phyloP scores from a whole-genome alignment of 2,113 vertebrate genomes.

The Megaceryle torquata region DNA sequence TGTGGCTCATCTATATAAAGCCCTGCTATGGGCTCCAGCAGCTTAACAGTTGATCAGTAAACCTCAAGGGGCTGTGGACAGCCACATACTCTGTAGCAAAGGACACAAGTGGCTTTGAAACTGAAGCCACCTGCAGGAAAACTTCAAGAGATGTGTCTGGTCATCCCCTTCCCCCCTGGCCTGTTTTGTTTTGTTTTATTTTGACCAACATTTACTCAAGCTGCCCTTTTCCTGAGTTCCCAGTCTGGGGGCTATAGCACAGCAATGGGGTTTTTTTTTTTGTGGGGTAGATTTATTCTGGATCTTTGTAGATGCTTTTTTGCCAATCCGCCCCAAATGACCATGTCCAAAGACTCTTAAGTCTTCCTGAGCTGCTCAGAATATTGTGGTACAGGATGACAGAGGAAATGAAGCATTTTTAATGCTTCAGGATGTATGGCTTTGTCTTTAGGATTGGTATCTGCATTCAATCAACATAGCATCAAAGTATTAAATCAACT shows the following conservation, averaged over 20 bases:
- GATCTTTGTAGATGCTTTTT: not conserved
- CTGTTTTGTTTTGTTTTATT: not conserved
- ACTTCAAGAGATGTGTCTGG: not conserved
- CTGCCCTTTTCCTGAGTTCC: not conserved
- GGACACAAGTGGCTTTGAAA: not conserved
- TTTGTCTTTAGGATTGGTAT: not conserved
- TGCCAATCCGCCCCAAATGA: not conserved
- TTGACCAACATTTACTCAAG: not conserved
- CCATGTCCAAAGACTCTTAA: not conserved
- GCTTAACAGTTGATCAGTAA: not conserved
- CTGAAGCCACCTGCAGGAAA: not conserved
- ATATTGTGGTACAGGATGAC: not conserved
- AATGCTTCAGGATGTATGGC: not conserved
- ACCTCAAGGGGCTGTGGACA: constrained; percentile 25
- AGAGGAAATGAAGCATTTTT: not conserved
- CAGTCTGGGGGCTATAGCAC: not conserved
- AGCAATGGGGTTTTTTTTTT: not conserved
- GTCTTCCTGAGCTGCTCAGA: not conserved
- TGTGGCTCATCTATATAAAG: not conserved
- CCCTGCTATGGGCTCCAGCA: not conserved
- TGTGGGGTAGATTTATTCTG: not conserved
- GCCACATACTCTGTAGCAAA: not conserved
- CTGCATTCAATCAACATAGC: not conserved
- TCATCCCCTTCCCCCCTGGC: not conserved
- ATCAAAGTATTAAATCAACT: not conserved